phyloP scores from a whole-genome alignment of 2,797 vertebrate species.

The Antennarius maculatus region DNA sequence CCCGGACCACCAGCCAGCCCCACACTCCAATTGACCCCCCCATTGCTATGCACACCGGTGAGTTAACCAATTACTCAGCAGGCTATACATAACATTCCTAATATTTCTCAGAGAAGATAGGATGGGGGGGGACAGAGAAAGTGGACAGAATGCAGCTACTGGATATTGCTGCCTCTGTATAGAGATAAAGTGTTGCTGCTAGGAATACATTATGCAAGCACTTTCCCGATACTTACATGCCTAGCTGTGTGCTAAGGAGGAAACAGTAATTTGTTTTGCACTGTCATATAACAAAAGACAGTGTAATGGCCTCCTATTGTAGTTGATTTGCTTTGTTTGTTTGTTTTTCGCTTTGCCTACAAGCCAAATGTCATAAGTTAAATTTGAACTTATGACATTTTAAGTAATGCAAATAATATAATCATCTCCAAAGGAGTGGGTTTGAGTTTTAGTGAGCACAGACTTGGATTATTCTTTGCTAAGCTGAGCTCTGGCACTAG shows the following conservation, averaged over 20 bases:
- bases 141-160: constrained; percentile 51
- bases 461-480: constrained; percentile 68
- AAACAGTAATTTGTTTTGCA: constrained; percentile 42
- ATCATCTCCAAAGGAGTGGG: constrained; percentile 60
- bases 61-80: constrained; percentile 46
- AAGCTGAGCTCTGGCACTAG: constrained; percentile 58
- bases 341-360: constrained; percentile 35
- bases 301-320: constrained; percentile 14
- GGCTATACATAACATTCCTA: neutral
- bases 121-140: constrained; percentile 8
- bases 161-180: constrained; percentile 51
- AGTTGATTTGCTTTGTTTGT: constrained; percentile 9
- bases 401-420: constrained; percentile 61
- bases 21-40: constrained; percentile 81
- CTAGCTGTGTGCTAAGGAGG: constrained; percentile 52
- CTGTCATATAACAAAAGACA: constrained; percentile 27
- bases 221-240: constrained; percentile 64
- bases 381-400: constrained; percentile 43
- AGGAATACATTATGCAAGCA: constrained; percentile 67
- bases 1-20: constrained; percentile 80
- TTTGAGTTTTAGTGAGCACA: constrained; percentile 46
- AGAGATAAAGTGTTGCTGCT: constrained; percentile 62
- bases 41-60: constrained; percentile 83
- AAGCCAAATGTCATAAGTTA: constrained; percentile 10
- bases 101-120: constrained; percentile 21